These are phyloP conservation scores for Trichonephila inaurata DNA, from an alignment of 1,140 invertebrate species.

Conservation along the genomic window DNA sequence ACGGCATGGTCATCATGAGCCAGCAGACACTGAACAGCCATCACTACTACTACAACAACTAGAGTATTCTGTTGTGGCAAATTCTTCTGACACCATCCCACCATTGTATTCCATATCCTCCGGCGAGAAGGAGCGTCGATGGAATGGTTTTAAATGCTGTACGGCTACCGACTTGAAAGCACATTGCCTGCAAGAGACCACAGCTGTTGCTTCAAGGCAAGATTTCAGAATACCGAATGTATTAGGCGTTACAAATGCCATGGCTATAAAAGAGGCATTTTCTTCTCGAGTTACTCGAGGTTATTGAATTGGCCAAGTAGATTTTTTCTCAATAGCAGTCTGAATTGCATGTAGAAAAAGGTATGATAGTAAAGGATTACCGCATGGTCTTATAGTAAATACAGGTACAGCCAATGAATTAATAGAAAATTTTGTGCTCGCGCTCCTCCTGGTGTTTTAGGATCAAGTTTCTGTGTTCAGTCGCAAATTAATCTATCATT, in stretches of 20 bases:
- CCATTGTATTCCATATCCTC: constrained; percentile 34
- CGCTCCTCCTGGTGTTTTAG: background rate
- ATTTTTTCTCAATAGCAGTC: background rate
- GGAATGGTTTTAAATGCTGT: background rate
- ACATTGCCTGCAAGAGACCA: background rate
- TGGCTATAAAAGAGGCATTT: background rate
- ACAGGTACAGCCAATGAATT: background rate
- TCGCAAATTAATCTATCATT: background rate
- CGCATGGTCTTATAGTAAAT: background rate
- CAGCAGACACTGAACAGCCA: constrained; percentile 84
- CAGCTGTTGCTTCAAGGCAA: background rate
- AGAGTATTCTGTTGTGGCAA: background rate
- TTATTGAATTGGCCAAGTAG: background rate
- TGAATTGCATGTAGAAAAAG: constrained; percentile 9
- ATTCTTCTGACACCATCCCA: background rate
- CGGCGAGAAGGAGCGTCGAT: background rate
- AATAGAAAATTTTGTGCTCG: background rate
- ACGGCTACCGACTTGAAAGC: background rate
- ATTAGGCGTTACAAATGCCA: background rate
- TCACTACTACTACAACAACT: constrained; percentile 77
- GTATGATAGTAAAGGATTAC: too few species aligned
- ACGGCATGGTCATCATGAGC: constrained; percentile 85
- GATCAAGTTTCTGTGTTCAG: background rate
- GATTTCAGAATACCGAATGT: background rate
- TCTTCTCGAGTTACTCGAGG: background rate